Evolutionary conservation across 2,113 vertebrate genomes (phyloP).

Genomic region (Opisthocomus hoazin): DNA sequence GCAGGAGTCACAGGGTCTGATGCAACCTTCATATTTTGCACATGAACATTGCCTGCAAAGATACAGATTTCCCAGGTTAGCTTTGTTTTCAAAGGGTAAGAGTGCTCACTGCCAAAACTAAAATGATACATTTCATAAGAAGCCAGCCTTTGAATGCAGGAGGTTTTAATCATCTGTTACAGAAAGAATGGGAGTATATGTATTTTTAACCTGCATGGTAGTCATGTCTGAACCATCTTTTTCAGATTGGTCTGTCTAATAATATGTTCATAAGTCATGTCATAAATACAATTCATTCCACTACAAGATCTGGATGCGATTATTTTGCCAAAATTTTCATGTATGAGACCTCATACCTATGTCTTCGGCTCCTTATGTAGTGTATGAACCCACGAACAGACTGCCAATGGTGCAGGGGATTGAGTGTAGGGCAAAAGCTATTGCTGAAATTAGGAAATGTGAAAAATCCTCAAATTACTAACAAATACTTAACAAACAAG

Average conservation of each 20-base stretch:
- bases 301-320: not conserved
- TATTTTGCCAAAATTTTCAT: not conserved
- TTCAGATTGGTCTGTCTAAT: not conserved
- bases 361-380: not conserved
- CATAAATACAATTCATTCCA: not conserved
- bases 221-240: constrained; percentile 14
- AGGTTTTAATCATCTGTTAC: not conserved
- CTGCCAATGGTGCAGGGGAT: not conserved
- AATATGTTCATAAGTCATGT: not conserved
- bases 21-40: constrained; percentile 50
- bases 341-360: not conserved
- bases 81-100: constrained; percentile 20
- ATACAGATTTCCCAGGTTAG: constrained; percentile 48
- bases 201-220: not conserved
- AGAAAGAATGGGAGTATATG: not conserved
- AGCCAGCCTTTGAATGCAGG: not conserved
- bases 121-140: not conserved
- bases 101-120: not conserved
- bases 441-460: not conserved
- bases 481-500: not conserved
- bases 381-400: not conserved
- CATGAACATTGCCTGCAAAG: constrained; percentile 26
- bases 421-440: not conserved
- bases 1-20: constrained; percentile 29
- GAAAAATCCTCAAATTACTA: not conserved